A percentile compares a stretch with the other conserved stretches of the same genome.
phyloP scores from a whole-genome alignment of 2,797 vertebrate genomes.

The Argyrosomus regius region DNA sequence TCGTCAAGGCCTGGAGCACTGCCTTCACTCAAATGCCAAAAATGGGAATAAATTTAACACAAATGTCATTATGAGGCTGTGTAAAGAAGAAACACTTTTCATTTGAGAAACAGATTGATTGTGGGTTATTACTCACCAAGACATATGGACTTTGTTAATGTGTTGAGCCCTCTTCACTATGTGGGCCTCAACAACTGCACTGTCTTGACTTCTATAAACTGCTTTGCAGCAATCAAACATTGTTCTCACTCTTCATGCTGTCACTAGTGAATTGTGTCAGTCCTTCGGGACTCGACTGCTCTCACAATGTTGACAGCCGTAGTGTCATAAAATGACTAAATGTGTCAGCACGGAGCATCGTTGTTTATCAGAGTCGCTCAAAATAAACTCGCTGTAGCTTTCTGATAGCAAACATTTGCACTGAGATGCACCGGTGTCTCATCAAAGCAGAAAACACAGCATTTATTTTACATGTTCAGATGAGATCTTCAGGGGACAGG shows the following conservation, averaged over 20 bases:
- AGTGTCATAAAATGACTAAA: constrained; percentile 35
- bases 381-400: constrained; percentile 38
- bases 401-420: constrained; percentile 30
- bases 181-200: constrained; percentile 11
- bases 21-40: neutral
- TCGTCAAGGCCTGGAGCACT: neutral
- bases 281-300: constrained; percentile 23
- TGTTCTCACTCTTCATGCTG: constrained; percentile 21
- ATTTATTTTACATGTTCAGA: neutral
- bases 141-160: constrained; percentile 27
- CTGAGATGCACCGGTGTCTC: neutral
- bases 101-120: constrained; percentile 13
- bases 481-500: constrained; percentile 1
- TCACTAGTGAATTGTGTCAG: constrained; percentile 45
- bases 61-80: neutral
- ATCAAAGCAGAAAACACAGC: constrained; percentile 9
- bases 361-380: constrained; percentile 31
- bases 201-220: constrained; percentile 15
- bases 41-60: neutral
- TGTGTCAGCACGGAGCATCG: constrained; percentile 47
- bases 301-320: constrained; percentile 40
- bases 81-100: neutral
- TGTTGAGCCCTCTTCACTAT: constrained; percentile 11
- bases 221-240: constrained; percentile 8
- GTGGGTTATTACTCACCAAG: constrained; percentile 29